Evolutionary conservation across 1,140 invertebrate species (phyloP).

Genomic region (Macrobrachium rosenbergii): DNA sequence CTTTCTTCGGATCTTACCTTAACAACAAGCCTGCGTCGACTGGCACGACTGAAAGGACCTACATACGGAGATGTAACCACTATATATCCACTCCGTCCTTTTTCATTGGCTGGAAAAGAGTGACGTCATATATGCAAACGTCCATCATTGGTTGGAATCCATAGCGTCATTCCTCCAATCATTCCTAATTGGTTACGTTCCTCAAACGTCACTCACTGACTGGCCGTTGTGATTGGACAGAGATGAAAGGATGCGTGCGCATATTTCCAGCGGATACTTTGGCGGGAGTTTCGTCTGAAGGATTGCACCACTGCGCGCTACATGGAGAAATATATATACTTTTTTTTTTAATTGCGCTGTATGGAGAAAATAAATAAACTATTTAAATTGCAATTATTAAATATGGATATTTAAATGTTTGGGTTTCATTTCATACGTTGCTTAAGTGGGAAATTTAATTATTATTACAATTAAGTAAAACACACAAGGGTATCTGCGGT

Average conservation of each 20-base stretch:
- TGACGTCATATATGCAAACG: constrained; percentile 11
- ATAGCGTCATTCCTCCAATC: constrained; percentile 15
- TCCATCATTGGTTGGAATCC: neutral
- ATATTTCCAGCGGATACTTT: neutral
- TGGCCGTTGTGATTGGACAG: no score
- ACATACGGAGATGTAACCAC: constrained; percentile 23
- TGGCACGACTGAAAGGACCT: constrained; percentile 53
- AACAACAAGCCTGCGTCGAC: constrained; percentile 53
- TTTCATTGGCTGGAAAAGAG: constrained; percentile 17
- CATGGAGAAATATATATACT: no score
- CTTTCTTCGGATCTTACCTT: constrained; percentile 32
- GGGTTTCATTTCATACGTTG: no score
- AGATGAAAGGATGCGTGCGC: constrained; percentile 1
- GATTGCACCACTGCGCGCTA: no score
- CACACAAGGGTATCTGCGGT: no score
- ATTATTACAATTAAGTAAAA: no score
- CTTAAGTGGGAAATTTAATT: no score
- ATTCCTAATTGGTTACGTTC: constrained; percentile 21
- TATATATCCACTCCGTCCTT: constrained; percentile 42
- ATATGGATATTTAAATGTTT: no score
- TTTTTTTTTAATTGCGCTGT: no score
- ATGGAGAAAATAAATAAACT: no score
- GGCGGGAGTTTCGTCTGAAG: constrained; percentile 34
- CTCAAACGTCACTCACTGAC: no score
- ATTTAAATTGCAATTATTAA: no score